Base-by-base conservation (phyloP, 1,140 invertebrate species). In the Brevipalpus yothersi region DNA sequence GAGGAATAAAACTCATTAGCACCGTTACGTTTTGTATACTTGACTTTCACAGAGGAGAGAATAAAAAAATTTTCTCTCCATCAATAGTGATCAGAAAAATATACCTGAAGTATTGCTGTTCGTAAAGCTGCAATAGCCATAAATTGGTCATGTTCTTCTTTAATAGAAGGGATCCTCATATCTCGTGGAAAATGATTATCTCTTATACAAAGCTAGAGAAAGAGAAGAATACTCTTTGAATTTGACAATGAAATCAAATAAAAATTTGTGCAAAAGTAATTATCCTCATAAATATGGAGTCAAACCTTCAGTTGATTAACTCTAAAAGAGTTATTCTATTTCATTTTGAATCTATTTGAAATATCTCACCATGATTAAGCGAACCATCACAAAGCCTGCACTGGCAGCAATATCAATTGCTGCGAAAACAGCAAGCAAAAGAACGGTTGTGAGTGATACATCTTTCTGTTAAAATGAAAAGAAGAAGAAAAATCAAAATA, bases 341-440 rank as follows among this genome's bases (percentile, higher is more conserved):
- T n/a, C n/a, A n/a, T n/a, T n/a, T n/a, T n/a, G n/a, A n/a, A n/a
- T n/a, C n/a, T n/a, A n/a, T n/a, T n/a, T 54, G 53, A 7, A 31
- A 49, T 43, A 39, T 45, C 19, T 53, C 64, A 66, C 66, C 66
- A 68, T 66, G 12, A 68, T 67, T 13, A 68, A 59, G 23, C 67
- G 55, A 13, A 68, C 59, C 53, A 68, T 60, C 21, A 68, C 64
- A 54, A 68, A 68, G 31, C 67, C 67, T 12, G 66, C 63, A 53
- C 67, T 68, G 17, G 67, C 67, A 8, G 66, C 66, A 39, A 68
- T 66, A 54, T 68, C 67, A 13, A 68, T 65, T 1, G 67, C 66
- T 39, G 65, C 66, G 62, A 68, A 68, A 19, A 68, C 64, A 12
- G 66, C 62, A 21, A 68, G 42, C n/a, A 68, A 53, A 12, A 68